Percentiles rank a stretch among this genome's conserved stretches.
Evolutionary conservation across 2,888 invertebrate species (phyloP).

Genomic region (Anorthoa munda): DNA sequence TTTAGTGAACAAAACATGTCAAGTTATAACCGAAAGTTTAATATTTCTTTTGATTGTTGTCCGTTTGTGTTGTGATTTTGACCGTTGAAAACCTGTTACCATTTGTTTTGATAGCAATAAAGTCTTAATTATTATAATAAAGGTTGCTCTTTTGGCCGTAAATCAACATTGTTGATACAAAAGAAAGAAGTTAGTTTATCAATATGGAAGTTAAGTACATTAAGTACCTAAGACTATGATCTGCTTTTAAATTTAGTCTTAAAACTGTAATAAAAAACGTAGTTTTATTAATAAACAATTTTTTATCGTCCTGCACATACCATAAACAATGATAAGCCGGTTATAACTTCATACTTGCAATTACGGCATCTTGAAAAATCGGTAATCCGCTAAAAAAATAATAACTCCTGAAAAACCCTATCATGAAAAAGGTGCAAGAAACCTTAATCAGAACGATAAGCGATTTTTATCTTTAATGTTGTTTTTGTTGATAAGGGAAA

Average conservation of each 20-base stretch:
- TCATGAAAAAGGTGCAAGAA: not conserved
- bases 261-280: slow-evolving; percentile 1
- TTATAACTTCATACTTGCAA: not conserved
- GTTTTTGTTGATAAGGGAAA: slow-evolving; percentile 14
- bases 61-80: too few relatives aligned
- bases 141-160: slow-evolving; percentile 2
- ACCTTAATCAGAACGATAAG: not conserved
- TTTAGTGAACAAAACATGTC: not conserved
- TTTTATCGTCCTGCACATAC: slow-evolving; percentile 11
- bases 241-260: slow-evolving; percentile 31
- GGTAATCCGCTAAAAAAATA: not conserved
- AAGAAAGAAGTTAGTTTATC: slow-evolving; percentile 41
- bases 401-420: not conserved
- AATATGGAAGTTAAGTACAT: slow-evolving; percentile 6
- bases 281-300: not conserved
- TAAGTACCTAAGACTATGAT: slow-evolving; percentile 32
- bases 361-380: not conserved
- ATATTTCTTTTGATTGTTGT: not conserved
- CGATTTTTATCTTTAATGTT: not conserved
- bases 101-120: slow-evolving; percentile 25
- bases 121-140: slow-evolving; percentile 11
- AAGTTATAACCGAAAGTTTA: not conserved
- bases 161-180: slow-evolving; percentile 37
- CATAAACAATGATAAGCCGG: not conserved
- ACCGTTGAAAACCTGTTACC: not conserved